Conservation (phyloP, 2,888 invertebrate species). For the Drosophila rellima region DNA sequence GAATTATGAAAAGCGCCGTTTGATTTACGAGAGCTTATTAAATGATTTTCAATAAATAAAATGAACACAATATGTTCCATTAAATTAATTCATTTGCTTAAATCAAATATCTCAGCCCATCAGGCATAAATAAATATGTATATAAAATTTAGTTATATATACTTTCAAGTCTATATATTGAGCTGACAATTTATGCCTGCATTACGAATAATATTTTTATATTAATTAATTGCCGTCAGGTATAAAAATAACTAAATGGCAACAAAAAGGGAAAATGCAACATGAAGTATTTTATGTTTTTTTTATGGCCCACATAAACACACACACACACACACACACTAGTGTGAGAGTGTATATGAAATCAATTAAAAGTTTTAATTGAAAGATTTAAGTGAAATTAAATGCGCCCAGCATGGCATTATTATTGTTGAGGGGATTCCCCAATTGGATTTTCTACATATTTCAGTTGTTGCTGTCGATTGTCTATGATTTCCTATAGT, state of each 20-base stretch:
- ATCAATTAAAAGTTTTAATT: conserved; percentile 79
- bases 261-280: conserved; percentile 20
- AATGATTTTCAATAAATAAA: conserved; percentile 33
- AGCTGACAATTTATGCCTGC: conserved; percentile 35
- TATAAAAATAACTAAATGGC: conserved; percentile 15
- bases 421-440: conserved; percentile 4
- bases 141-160: neutral
- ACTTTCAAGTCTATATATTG: conserved; percentile 5
- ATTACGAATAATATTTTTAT: conserved; percentile 22
- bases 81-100: conserved; percentile 27
- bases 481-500: conserved; percentile 47
- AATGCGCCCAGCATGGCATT: conserved; percentile 29
- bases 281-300: conserved; percentile 35
- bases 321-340: conserved; percentile 2
- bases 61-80: conserved; percentile 41
- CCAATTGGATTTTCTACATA: conserved; percentile 13
- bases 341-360: conserved; percentile 40
- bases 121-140: conserved; percentile 14
- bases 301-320: conserved; percentile 29
- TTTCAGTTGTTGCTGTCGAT: conserved; percentile 15
- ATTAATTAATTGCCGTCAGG: conserved; percentile 43
- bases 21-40: conserved; percentile 23
- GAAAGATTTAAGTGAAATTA: conserved; percentile 76
- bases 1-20: neutral
- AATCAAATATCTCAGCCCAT: conserved; percentile 35